These are phyloP conservation scores for Oceanodroma leucorhoa DNA, from an alignment of 2,797 vertebrate genomes.

Conservation along the genomic window DNA sequence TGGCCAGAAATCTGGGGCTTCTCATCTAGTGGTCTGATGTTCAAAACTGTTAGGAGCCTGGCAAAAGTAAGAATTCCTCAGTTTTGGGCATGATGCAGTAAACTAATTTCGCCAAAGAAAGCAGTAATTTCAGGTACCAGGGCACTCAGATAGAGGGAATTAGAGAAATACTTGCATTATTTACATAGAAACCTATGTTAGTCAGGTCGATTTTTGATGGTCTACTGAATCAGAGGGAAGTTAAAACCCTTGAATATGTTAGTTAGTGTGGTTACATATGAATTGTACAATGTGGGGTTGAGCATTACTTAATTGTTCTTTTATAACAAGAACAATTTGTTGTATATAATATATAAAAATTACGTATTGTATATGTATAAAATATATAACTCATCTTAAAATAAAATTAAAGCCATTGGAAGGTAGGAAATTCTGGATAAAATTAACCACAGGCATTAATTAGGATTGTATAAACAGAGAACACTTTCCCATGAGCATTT, in stretches of 20 bases:
- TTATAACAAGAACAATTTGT: neutral
- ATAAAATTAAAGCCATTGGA: neutral
- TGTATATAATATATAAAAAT: neutral
- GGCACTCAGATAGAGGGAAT: neutral
- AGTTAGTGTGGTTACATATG: neutral
- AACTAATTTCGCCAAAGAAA: neutral
- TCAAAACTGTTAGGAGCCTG: neutral
- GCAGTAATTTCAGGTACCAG: neutral
- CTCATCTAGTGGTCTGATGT: neutral
- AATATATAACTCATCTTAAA: neutral
- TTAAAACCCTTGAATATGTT: neutral
- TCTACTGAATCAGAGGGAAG: neutral
- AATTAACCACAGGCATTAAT: neutral
- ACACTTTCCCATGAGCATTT: neutral
- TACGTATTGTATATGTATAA: neutral
- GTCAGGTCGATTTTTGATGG: slow-evolving; percentile 1
- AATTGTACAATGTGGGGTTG: neutral
- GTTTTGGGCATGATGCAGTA: neutral
- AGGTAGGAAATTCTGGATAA: neutral
- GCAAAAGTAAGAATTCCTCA: neutral
- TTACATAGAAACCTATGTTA: neutral
- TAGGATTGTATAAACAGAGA: neutral
- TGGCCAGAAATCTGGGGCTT: neutral
- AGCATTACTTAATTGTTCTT: neutral
- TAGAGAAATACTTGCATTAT: neutral